Base-by-base conservation (phyloP, 2,797 vertebrate species). In the Danionella dracula region DNA sequence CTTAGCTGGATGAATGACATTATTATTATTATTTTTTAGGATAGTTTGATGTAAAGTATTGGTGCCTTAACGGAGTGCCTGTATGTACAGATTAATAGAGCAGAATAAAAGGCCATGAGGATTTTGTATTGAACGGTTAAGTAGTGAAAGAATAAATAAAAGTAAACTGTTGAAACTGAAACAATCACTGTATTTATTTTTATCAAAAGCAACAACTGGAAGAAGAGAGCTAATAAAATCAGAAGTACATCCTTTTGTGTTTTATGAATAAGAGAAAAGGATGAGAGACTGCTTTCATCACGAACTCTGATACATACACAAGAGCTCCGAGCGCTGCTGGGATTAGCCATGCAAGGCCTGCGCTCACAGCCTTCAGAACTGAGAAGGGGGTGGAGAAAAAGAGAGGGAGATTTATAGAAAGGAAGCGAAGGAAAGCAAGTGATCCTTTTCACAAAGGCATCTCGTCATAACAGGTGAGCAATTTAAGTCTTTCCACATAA, bases 271-370 rank as follows among this genome's bases (percentile, higher is more conserved):
- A 45, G 41, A 21, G 12, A 59, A 21, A 34, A 45, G 27, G 32
- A 21, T 20, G 17, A 4, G 20, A 34, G 7, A 20, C 5, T 20
- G 7, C 8, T 58, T 20, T 58, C n/a, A 58, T 59, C 41, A 21
- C 2, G 5, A 45, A 13, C 23, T 27, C 23, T 27, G 23, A 6
- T 27, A 3, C n/a, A 50, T 10, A 11, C 40, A 11, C 19, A 10
- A 45, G 15, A 23, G 51, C 27, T 56, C 40, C 55, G 31, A 55
- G 50, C 16, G 32, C 53, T 57, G 44, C 35, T 38, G 49, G 68
- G 68, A 71, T 71, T 66, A 71, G 44, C 51, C 38, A 37, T 15
- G 53, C 44, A 44, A 57, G 44, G 51, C 35, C 60, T 9, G 11
- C 19, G 63, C 48, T 65, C 51, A 57, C 5, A 66, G 44, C 68